Evolutionary conservation across 2,888 invertebrate species (phyloP).

Genomic region (Nemotelus pantherinus): DNA sequence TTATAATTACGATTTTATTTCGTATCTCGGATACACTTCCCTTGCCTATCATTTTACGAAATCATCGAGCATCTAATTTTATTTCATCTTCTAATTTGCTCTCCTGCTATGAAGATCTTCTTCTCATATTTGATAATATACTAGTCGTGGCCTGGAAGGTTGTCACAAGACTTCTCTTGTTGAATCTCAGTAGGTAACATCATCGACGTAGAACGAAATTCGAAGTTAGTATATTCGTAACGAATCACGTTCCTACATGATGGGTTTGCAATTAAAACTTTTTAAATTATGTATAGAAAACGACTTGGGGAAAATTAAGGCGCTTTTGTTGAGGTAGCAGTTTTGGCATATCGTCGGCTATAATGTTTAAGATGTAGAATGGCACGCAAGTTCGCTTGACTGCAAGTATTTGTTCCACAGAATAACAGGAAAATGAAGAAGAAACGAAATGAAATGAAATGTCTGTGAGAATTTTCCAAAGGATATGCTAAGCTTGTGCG

Average conservation of each 20-base stretch:
- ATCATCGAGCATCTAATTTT: conserved; percentile 23
- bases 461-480: not conserved
- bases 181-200: too few species aligned
- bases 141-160: not conserved
- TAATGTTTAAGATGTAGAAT: too few species aligned
- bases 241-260: conserved; percentile 42
- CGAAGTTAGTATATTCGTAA: conserved; percentile 30
- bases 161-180: too few species aligned
- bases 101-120: not conserved
- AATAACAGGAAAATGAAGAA: conserved; percentile 4
- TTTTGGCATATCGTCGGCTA: too few species aligned
- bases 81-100: conserved; percentile 35
- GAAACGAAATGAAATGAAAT: not conserved
- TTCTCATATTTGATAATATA: too few species aligned
- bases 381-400: too few species aligned
- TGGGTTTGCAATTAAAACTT: conserved; percentile 45
- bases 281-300: conserved; percentile 41
- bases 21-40: not conserved
- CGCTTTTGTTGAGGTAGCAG: not conserved
- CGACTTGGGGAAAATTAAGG: not conserved
- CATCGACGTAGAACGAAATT: not conserved
- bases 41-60: not conserved
- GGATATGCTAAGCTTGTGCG: not conserved
- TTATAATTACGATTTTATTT: conserved; percentile 26
- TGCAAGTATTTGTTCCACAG: not conserved